phyloP scores from a whole-genome alignment of 1,140 invertebrate species.

The Bombus huntii region DNA sequence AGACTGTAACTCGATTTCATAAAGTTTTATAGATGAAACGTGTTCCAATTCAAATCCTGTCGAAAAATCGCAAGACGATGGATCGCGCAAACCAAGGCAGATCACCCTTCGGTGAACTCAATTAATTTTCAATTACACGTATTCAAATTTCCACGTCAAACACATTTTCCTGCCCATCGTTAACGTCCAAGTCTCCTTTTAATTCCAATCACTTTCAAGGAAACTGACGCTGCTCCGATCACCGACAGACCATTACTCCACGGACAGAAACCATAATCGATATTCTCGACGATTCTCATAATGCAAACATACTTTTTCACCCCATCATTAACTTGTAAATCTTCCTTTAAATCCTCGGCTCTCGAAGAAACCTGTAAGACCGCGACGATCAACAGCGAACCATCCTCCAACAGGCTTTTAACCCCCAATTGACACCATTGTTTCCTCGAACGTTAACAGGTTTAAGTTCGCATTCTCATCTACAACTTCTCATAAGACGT shows the following conservation, averaged over 20 bases:
- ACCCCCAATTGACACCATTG: conserved; percentile 4
- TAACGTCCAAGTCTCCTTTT: no score
- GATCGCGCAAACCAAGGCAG: no score
- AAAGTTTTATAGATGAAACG: no score
- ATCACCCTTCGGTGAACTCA: not conserved
- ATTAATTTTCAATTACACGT: not conserved
- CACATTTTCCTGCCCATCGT: not conserved
- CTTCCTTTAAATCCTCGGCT: not conserved
- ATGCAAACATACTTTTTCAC: no score
- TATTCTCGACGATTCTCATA: no score
- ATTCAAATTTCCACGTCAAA: not conserved
- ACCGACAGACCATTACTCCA: no score
- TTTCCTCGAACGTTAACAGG: conserved; percentile 1
- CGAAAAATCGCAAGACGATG: no score
- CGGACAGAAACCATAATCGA: no score
- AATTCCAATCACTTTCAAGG: no score
- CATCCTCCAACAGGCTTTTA: not conserved
- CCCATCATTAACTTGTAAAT: not conserved
- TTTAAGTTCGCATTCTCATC: not conserved
- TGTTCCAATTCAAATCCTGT: no score
- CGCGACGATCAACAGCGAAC: not conserved
- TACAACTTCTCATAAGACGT: not conserved
- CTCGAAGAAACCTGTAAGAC: not conserved
- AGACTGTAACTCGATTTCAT: no score
- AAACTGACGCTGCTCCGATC: no score